These are phyloP conservation scores for Didymodactylos carnosus DNA, from an alignment of 2,888 invertebrate genomes.

Conservation along the genomic window DNA sequence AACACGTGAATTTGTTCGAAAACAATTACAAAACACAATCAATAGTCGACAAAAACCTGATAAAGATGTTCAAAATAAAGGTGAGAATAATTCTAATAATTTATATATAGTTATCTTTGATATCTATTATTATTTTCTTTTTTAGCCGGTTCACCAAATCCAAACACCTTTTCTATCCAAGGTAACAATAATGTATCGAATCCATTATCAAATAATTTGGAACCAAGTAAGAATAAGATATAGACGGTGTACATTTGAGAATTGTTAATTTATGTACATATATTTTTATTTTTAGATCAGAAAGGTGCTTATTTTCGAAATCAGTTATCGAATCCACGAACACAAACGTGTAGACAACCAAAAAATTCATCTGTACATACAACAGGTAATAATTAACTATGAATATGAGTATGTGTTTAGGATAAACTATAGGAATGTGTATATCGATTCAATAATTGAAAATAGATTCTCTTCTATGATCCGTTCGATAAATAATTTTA, in stretches of 20 bases:
- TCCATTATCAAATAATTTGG: no score
- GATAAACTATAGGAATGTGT: no score
- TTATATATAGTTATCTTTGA: no score
- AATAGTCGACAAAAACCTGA: not conserved
- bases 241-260: not conserved
- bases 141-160: not conserved
- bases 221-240: not conserved
- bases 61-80: not conserved
- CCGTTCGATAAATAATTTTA: no score
- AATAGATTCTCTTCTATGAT: no score
- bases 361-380: no score
- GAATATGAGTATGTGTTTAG: no score
- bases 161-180: no score
- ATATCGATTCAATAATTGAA: no score
- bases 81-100: not conserved
- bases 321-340: not conserved
- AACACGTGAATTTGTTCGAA: not conserved
- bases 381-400: no score
- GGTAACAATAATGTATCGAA: no score
- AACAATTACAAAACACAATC: not conserved
- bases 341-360: not conserved
- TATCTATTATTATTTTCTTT: not conserved
- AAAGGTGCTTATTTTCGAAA: not conserved
- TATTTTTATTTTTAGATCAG: not conserved
- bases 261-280: not conserved